phyloP scores from a whole-genome alignment of 1,140 invertebrate genomes.

The Pogonomyrmex barbatus region DNA sequence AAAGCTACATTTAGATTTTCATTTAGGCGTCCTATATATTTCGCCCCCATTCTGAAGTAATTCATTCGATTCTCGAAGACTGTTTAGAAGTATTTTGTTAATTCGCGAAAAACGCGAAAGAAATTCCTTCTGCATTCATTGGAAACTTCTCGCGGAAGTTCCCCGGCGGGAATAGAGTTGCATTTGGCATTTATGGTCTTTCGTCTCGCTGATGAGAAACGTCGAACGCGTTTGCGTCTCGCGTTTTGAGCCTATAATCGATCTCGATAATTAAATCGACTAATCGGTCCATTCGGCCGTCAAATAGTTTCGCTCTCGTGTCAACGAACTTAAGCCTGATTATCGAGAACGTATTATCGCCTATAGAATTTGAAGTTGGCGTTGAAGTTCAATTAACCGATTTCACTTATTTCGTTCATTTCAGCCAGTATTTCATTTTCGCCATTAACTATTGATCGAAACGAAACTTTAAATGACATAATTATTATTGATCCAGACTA shows the following conservation, averaged over 20 bases:
- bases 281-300: conserved; percentile 74
- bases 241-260: conserved; percentile 55
- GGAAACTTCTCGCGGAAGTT: conserved; percentile 35
- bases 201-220: conserved; percentile 42
- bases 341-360: conserved; percentile 77
- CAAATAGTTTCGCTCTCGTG: conserved; percentile 78
- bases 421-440: conserved; percentile 12
- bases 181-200: conserved; percentile 40
- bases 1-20: conserved; percentile 23
- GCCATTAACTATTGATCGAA: not conserved
- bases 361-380: conserved; percentile 72
- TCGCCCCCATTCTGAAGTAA: conserved; percentile 21
- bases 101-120: conserved; percentile 34
- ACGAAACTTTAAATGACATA: conserved; percentile 30
- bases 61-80: conserved; percentile 14
- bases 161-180: conserved; percentile 14
- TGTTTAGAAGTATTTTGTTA: conserved; percentile 46
- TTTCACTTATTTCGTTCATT: conserved; percentile 61
- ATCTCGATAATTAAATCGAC: conserved; percentile 79
- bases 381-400: conserved; percentile 79
- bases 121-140: conserved; percentile 16
- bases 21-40: not conserved
- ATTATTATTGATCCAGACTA: conserved; percentile 43
- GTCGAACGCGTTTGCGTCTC: not conserved
- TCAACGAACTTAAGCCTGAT: conserved; percentile 80